Percentiles rank a stretch among this genome's conserved stretches.
Conservation (phyloP, 2,797 vertebrate species). For the Pseudochromis fuscus region DNA sequence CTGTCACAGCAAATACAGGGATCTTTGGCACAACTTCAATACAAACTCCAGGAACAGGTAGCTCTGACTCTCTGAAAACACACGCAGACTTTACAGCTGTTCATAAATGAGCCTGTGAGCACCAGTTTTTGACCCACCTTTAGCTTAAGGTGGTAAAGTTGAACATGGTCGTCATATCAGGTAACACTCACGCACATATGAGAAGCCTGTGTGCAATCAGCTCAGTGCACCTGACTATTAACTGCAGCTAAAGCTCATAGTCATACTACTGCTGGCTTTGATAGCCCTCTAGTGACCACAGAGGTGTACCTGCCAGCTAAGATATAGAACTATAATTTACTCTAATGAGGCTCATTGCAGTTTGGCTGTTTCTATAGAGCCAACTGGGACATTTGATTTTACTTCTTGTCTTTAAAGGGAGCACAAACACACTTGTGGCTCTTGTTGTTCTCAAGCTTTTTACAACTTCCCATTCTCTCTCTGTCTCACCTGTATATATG, state of each 20-base stretch:
- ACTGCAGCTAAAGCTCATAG: slow-evolving; percentile 23
- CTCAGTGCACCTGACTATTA: slow-evolving; percentile 64
- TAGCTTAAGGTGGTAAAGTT: slow-evolving; percentile 36
- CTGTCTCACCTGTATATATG: slow-evolving; percentile 30
- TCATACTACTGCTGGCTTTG: slow-evolving; percentile 56
- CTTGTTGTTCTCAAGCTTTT: slow-evolving; percentile 43
- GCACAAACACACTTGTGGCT: slow-evolving; percentile 24
- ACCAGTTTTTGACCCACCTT: slow-evolving; percentile 39
- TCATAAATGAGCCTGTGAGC: slow-evolving; percentile 1
- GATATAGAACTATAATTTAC: slow-evolving; percentile 42
- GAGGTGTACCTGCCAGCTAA: slow-evolving; percentile 61
- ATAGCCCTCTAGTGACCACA: slow-evolving; percentile 78
- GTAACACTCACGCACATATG: slow-evolving; percentile 53
- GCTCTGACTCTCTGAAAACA: neutral
- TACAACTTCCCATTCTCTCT: slow-evolving; percentile 29
- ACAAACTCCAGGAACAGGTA: neutral
- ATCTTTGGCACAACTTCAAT: slow-evolving; percentile 10
- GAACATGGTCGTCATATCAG: slow-evolving; percentile 41
- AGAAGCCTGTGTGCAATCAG: slow-evolving; percentile 46
- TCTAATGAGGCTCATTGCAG: slow-evolving; percentile 59
- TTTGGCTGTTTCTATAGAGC: slow-evolving; percentile 39
- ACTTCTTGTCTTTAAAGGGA: slow-evolving; percentile 27
- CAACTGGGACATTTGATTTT: slow-evolving; percentile 37
- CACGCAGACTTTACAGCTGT: slow-evolving; percentile 3
- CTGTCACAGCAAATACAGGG: neutral